A percentile compares a stretch with the other conserved stretches of the same genome.
Conservation (phyloP, 2,888 invertebrate species). For the Lasioglossum pauxillum region DNA sequence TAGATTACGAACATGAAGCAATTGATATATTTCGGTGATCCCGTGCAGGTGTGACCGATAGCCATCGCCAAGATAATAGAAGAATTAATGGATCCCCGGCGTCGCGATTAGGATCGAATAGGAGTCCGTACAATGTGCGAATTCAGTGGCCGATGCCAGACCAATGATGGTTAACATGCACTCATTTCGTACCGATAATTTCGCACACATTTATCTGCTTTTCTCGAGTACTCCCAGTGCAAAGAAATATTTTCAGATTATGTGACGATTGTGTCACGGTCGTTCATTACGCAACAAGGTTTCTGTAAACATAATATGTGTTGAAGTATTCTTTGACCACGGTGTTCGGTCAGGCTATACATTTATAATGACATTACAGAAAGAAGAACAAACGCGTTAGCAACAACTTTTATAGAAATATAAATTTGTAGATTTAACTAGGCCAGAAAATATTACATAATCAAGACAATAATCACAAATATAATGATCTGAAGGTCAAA, state of each 20-base stretch:
- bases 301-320: neutral
- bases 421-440: neutral
- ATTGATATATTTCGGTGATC: conserved; percentile 14
- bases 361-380: neutral
- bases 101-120: conserved; percentile 20
- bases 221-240: conserved; percentile 17
- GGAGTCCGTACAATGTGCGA: neutral
- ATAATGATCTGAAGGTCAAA: too few relatives aligned
- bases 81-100: conserved; percentile 31
- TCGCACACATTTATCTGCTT: conserved; percentile 8
- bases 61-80: conserved; percentile 31
- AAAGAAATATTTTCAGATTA: conserved; percentile 26
- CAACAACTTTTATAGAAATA: neutral
- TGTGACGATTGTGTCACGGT: conserved; percentile 22
- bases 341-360: neutral
- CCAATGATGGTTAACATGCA: neutral
- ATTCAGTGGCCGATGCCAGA: neutral
- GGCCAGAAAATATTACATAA: neutral
- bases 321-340: neutral
- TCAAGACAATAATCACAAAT: neutral
- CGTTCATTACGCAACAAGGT: conserved; percentile 8
- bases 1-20: conserved; percentile 3
- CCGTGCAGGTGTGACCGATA: conserved; percentile 50
- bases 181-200: conserved; percentile 33
- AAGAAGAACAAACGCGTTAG: neutral